Conservation (phyloP, 2,797 vertebrate species). For the Eulemur albifrons region DNA sequence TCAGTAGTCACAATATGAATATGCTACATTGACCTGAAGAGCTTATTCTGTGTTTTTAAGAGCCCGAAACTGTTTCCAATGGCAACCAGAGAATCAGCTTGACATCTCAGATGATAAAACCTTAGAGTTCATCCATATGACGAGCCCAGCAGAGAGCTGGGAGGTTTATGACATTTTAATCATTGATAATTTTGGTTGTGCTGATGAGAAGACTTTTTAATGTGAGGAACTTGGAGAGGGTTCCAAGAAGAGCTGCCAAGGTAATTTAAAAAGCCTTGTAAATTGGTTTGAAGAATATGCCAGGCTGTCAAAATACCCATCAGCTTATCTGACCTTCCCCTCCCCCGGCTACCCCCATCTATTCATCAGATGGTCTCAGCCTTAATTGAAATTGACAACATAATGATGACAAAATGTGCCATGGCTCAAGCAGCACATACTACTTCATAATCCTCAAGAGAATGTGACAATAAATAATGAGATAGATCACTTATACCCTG, state of each 20-base stretch:
- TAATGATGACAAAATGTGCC: not conserved
- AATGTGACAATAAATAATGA: not conserved
- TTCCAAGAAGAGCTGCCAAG: conserved; percentile 43
- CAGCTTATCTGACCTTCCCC: conserved; percentile 22
- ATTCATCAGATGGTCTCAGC: conserved; percentile 14
- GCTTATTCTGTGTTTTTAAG: conserved; percentile 45
- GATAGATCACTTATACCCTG: not conserved
- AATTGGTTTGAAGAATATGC: conserved; percentile 46
- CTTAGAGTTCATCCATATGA: conserved; percentile 34
- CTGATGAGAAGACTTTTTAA: conserved; percentile 67
- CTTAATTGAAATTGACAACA: conserved; percentile 61
- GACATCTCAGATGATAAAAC: conserved; percentile 56
- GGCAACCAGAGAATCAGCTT: conserved; percentile 61
- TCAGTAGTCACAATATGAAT: conserved; percentile 58
- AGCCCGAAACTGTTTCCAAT: conserved; percentile 55
- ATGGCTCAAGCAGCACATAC: not conserved
- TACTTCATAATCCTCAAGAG: not conserved
- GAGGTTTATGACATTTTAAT: conserved; percentile 67
- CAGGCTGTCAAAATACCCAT: conserved; percentile 21
- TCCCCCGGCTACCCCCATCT: not conserved
- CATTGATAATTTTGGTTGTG: conserved; percentile 65
- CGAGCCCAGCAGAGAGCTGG: conserved; percentile 32
- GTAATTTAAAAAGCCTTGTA: conserved; percentile 60
- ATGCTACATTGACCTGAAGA: conserved; percentile 41
- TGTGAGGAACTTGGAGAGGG: conserved; percentile 41